phyloP scores from a whole-genome alignment of 2,888 invertebrate species.

The Hemithea aestivaria region DNA sequence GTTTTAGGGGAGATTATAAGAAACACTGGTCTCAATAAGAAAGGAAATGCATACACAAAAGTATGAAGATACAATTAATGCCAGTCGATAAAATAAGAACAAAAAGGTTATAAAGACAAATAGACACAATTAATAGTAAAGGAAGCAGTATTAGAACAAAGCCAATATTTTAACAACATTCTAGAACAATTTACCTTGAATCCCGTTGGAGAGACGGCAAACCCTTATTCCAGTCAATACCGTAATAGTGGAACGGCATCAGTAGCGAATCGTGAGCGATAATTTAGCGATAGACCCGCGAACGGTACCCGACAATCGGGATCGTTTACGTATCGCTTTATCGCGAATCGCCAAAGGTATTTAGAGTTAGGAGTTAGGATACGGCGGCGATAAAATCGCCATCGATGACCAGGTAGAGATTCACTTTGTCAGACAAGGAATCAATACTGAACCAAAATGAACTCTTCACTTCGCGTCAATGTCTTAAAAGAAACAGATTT shows the following conservation, averaged over 20 bases:
- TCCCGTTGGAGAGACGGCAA: constrained; percentile 13
- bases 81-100: no score
- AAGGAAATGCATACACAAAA: no score
- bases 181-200: constrained; percentile 7
- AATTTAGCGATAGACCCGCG: constrained; percentile 64
- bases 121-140: not conserved
- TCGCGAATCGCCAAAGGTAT: constrained; percentile 70
- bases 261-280: constrained; percentile 76
- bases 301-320: constrained; percentile 68
- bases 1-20: constrained; percentile 3
- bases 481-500: constrained; percentile 8
- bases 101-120: no score
- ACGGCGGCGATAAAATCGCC: constrained; percentile 28
- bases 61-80: no score
- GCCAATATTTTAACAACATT: constrained; percentile 1
- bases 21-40: no score
- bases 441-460: constrained; percentile 20
- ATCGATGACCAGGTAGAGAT: constrained; percentile 51
- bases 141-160: not conserved
- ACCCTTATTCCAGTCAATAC: constrained; percentile 41
- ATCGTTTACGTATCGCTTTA: constrained; percentile 71
- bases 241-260: constrained; percentile 56
- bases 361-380: constrained; percentile 47
- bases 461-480: constrained; percentile 9
- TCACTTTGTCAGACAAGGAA: constrained; percentile 33